Evolutionary conservation across 30 jellyfish, hydroid and myxozoan genomes (phyloP), one percentile per base, ranked within the genome.

Genomic region (Turritopsis dohrnii): DNA sequence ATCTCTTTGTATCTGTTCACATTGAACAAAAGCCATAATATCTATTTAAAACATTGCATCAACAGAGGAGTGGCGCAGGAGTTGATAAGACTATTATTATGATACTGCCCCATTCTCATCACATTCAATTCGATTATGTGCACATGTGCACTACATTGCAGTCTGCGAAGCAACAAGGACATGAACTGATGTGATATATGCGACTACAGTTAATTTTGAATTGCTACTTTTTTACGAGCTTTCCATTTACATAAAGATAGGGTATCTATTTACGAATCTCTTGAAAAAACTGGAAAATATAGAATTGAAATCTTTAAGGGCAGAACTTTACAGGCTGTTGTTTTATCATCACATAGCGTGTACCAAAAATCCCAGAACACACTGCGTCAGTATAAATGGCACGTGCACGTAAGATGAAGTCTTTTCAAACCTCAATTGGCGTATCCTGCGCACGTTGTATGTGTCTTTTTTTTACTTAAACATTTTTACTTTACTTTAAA

Each of bases 361-460:
- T 41, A 41, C 60, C 13, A 41, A 13, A 0, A 74, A 29, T 60
- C 87, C 87, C 87, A 80, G 27, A 60, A 80, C 26, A 29, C 87
- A 52, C 21, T 65, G 87, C 87, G 87, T 8, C 23, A 16, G 26
- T 60, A 80, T 52, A 80, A 52, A 80, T 18, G 8, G 79, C 87
- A 80, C 87, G 87, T 80, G 87, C 81, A 22, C 19, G 53, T 1
- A 52, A 5, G 21, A 30, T 80, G 24, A 27, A 80, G 29, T 22
- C 87, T 52, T 80, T 80, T 80, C 72, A 53, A 80, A 60, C 87
- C 87, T 80, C 87, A 74, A 26, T 74, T 74, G 83, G 83, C 83
- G 79, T 80, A 26, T 27, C 53, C 65, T 60, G 54, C 81, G 53
- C 22, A 53, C 60, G 54, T 80, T n/a, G 81, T 53, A 29, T 31